These are phyloP conservation scores for Dufourea novaeangliae DNA, from an alignment of 1,140 invertebrate genomes.

Conservation along the genomic window DNA sequence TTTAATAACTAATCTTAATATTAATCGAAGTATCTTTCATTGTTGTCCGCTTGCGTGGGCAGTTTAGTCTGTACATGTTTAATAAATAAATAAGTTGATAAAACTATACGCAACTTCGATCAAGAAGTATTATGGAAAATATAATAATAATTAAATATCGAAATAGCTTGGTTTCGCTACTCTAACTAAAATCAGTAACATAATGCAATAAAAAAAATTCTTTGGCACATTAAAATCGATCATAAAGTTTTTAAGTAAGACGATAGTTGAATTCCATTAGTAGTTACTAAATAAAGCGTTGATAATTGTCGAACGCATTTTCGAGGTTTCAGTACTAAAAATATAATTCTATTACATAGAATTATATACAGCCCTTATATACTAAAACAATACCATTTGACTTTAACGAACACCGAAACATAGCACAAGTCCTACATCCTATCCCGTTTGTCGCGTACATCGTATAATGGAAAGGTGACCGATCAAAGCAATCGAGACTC, in stretches of 20 bases:
- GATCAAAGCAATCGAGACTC: not conserved
- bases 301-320: slow-evolving; percentile 7
- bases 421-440: slow-evolving; percentile 5
- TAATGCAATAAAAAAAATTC: slow-evolving; percentile 36
- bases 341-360: slow-evolving; percentile 21
- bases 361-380: slow-evolving; percentile 26
- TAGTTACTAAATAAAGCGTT: slow-evolving; percentile 13
- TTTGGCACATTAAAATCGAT: slow-evolving; percentile 35
- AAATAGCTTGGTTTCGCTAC: slow-evolving; percentile 25
- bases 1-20: slow-evolving; percentile 5
- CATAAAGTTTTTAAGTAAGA: slow-evolving; percentile 38
- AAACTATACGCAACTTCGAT: slow-evolving; percentile 21
- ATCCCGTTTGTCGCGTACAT: slow-evolving; percentile 12
- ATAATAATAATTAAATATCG: slow-evolving; percentile 40
- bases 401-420: slow-evolving; percentile 25
- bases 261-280: not conserved
- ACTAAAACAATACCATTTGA: slow-evolving; percentile 33
- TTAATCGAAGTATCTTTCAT: slow-evolving; percentile 17
- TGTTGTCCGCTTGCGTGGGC: not conserved
- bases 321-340: slow-evolving; percentile 9
- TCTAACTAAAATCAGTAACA: slow-evolving; percentile 11
- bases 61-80: slow-evolving; percentile 7
- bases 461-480: slow-evolving; percentile 10
- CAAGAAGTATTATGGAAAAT: not conserved
- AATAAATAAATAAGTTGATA: slow-evolving; percentile 51